Evolutionary conservation across 2,113 vertebrate genomes (phyloP).

Genomic region (Epinephelus cyanopodus): DNA sequence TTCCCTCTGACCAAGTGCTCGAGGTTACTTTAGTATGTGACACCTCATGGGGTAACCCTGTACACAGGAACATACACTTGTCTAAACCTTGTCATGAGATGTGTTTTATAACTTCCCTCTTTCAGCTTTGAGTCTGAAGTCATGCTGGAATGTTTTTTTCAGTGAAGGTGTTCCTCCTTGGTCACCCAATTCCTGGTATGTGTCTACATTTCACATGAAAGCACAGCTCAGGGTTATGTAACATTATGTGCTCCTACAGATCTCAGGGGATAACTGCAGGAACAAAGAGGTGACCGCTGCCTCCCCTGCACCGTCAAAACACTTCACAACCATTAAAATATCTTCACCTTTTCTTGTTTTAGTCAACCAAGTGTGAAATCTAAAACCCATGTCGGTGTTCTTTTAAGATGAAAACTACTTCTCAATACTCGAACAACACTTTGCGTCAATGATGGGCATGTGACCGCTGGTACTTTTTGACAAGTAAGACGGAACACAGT

Average conservation of each 20-base stretch:
- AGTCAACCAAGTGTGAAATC: neutral
- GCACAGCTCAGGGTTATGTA: neutral
- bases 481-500: neutral
- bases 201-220: neutral
- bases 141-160: constrained; percentile 13
- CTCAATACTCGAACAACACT: neutral
- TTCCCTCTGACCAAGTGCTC: neutral
- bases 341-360: neutral
- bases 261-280: neutral
- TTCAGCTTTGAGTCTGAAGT: constrained; percentile 16
- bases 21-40: neutral
- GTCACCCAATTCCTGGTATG: neutral
- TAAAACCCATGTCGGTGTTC: neutral
- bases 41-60: neutral
- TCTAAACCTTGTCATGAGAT: constrained; percentile 16
- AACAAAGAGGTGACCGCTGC: neutral
- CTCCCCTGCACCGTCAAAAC: neutral
- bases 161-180: constrained; percentile 14
- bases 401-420: neutral
- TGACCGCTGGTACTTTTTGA: neutral
- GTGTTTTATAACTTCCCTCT: constrained; percentile 34
- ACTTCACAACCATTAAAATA: accelerated
- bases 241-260: constrained; percentile 4
- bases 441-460: neutral
- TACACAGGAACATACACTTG: neutral